phyloP scores from a whole-genome alignment of 2,797 vertebrate genomes.

The Kryptopterus vitreolus region DNA sequence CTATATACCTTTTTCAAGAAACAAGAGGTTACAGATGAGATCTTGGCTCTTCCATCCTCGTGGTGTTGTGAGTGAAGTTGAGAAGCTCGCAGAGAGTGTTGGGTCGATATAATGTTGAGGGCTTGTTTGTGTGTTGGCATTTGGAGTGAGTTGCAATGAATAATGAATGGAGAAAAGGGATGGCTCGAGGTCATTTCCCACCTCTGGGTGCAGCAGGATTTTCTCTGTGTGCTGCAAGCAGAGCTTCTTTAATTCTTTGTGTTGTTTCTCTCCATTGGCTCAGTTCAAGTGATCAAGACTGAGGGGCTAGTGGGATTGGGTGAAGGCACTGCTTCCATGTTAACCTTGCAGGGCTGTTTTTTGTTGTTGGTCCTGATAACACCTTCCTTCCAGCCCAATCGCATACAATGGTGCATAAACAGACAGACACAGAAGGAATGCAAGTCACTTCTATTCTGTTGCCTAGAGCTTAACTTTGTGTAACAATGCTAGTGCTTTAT shows the following conservation, averaged over 20 bases:
- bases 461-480: constrained; percentile 17
- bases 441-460: constrained; percentile 6
- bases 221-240: constrained; percentile 17
- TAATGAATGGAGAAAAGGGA: constrained; percentile 49
- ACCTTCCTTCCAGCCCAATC: constrained; percentile 8
- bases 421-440: constrained; percentile 1
- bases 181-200: constrained; percentile 39
- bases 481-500: constrained; percentile 35
- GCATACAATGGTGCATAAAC: constrained; percentile 23
- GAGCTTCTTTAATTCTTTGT: constrained; percentile 34
- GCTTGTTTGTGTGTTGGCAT: constrained; percentile 48
- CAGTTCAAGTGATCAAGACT: constrained; percentile 30
- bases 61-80: constrained; percentile 5
- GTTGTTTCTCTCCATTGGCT: constrained; percentile 2
- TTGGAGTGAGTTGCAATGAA: constrained; percentile 41
- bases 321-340: constrained; percentile 5
- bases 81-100: constrained; percentile 9
- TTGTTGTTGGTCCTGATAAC: constrained; percentile 1
- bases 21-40: constrained; percentile 29
- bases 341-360: not conserved
- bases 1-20: constrained; percentile 45
- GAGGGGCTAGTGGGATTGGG: constrained; percentile 11
- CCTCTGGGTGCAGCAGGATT: constrained; percentile 39
- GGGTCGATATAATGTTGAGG: constrained; percentile 31
- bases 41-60: constrained; percentile 13